phyloP scores from a whole-genome alignment of 2,888 invertebrate species.

The Stenichneumon culpator region DNA sequence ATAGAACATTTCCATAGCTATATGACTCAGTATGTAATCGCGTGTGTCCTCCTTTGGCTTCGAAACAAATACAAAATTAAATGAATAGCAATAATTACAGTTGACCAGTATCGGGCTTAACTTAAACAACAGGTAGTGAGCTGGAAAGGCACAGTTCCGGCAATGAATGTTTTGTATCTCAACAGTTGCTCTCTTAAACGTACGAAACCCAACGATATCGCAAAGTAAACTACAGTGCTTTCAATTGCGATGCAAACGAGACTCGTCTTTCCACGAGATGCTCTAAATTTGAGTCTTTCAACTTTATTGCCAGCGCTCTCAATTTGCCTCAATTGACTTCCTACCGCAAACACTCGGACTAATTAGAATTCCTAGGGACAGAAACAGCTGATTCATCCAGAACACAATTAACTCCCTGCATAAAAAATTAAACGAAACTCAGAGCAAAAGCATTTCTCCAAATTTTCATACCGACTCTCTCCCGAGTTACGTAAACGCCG shows the following conservation, averaged over 20 bases:
- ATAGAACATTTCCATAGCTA: no score
- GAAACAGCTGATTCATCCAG: conserved; percentile 11
- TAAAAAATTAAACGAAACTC: not conserved
- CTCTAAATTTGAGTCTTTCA: conserved; percentile 18
- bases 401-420: not conserved
- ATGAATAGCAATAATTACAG: no score
- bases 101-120: not conserved
- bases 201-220: conserved; percentile 12
- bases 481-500: not conserved
- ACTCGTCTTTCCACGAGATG: no score
- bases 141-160: conserved; percentile 86
- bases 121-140: conserved; percentile 72
- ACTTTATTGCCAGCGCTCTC: conserved; percentile 64
- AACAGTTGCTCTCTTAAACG: not conserved
- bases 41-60: no score
- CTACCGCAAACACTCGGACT: conserved; percentile 76
- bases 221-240: not conserved
- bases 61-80: no score
- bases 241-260: conserved; percentile 19
- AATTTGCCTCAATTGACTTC: conserved; percentile 77
- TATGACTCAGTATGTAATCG: no score
- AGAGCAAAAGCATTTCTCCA: not conserved
- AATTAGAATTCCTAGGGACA: conserved; percentile 69
- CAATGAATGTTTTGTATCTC: not conserved
- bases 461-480: not conserved